Evolutionary conservation across 2,888 invertebrate genomes (phyloP).

Genomic region (Selenia dentaria): DNA sequence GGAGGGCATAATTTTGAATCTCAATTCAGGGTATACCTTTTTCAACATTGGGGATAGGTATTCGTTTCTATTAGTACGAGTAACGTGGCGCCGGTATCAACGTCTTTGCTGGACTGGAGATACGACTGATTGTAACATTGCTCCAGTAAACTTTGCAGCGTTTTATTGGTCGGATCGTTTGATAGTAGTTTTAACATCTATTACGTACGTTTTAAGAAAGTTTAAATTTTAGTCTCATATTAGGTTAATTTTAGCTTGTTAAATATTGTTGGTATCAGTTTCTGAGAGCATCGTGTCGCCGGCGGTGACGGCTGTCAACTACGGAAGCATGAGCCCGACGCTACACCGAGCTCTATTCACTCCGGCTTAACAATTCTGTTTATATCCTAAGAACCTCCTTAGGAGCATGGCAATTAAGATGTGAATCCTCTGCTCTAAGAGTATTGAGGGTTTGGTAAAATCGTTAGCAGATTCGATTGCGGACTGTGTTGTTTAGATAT

Average conservation of each 20-base stretch:
- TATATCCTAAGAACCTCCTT: constrained; percentile 26
- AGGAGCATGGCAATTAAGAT: constrained; percentile 31
- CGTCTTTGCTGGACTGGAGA: constrained; percentile 51
- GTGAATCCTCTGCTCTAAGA: constrained; percentile 20
- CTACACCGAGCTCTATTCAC: constrained; percentile 43
- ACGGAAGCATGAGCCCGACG: constrained; percentile 50
- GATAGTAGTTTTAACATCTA: no score
- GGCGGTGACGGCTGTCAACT: constrained; percentile 43
- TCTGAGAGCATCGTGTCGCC: constrained; percentile 6
- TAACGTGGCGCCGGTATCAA: constrained; percentile 42
- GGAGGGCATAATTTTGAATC: constrained; percentile 1
- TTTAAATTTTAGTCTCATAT: no score
- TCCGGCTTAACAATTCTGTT: constrained; percentile 24
- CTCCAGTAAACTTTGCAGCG: no score
- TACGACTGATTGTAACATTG: no score
- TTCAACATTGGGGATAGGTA: constrained; percentile 28
- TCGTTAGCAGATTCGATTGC: constrained; percentile 49
- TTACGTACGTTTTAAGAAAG: no score
- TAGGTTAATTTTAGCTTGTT: no score
- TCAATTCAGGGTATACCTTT: constrained; percentile 4
- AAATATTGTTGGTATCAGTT: no score
- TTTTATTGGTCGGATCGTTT: no score
- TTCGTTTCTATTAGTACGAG: constrained; percentile 41
- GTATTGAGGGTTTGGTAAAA: constrained; percentile 18
- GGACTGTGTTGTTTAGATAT: constrained; percentile 45